Conservation (phyloP, 1,140 invertebrate genomes). For the Philotrypesis tridentata region DNA sequence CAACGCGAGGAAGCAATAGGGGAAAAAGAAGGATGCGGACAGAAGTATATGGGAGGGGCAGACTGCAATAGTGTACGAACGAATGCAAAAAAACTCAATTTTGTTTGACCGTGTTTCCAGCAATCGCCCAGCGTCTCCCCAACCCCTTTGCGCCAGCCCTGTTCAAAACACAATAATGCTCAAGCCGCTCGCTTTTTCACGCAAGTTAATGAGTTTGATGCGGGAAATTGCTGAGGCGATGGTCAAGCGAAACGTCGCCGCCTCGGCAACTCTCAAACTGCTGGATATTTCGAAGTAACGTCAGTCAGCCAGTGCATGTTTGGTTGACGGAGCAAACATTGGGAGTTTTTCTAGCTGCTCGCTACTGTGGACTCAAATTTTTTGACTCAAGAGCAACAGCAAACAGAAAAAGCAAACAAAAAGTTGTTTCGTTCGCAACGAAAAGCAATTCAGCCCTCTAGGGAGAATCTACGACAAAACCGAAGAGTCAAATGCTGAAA, state of each 20-base stretch:
- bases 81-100: conserved; percentile 41
- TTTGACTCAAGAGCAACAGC: not conserved
- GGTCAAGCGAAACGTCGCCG: not conserved
- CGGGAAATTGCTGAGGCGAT: not conserved
- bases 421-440: not conserved
- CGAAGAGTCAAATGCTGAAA: no score
- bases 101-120: conserved; percentile 15
- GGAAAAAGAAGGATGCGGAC: conserved; percentile 11
- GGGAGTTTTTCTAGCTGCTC: not conserved
- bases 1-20: not conserved
- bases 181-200: conserved; percentile 8
- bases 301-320: not conserved
- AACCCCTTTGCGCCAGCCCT: not conserved
- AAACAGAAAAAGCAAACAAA: not conserved
- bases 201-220: conserved; percentile 21
- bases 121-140: not conserved
- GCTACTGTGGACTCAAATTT: not conserved
- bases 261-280: not conserved
- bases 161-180: conserved; percentile 29
- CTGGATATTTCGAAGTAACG: not conserved
- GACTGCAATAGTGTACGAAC: not conserved
- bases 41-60: not conserved
- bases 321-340: not conserved
- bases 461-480: not conserved
- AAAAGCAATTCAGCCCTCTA: not conserved